Conservation (phyloP, 2,113 vertebrate genomes). For the Phrynosoma blainvillii region DNA sequence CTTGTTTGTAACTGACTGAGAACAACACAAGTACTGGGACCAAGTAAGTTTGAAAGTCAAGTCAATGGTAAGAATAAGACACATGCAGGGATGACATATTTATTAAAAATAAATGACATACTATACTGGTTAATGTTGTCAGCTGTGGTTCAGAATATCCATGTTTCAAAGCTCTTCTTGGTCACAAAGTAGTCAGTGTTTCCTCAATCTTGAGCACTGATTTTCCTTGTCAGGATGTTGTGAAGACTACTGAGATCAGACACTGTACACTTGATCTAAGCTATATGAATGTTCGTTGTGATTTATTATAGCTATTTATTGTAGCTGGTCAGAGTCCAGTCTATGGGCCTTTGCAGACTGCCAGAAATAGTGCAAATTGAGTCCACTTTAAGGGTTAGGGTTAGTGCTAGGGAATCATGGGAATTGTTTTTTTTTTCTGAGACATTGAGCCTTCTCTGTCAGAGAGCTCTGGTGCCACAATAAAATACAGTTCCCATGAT, state of each 20-base stretch:
- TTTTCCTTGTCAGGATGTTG: neutral
- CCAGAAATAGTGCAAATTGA: too few species aligned
- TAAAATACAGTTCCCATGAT: too few species aligned
- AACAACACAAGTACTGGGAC: neutral
- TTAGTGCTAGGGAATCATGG: too few species aligned
- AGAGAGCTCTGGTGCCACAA: too few species aligned
- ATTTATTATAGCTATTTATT: neutral
- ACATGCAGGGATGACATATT: neutral
- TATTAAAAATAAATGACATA: neutral
- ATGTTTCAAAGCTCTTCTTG: neutral
- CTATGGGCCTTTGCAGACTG: too few species aligned
- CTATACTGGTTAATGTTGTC: neutral
- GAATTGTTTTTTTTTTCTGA: too few species aligned
- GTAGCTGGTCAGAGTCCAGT: neutral
- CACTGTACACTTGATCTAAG: neutral
- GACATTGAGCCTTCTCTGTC: too few species aligned
- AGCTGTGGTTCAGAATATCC: neutral
- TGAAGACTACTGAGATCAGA: neutral
- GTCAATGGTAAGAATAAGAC: neutral
- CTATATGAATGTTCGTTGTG: neutral
- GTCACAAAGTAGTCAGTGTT: neutral
- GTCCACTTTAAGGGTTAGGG: too few species aligned
- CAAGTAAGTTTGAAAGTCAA: neutral
- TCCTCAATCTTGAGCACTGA: neutral
- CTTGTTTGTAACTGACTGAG: neutral